These are phyloP conservation scores for Tenodera sinensis DNA, from an alignment of 2,888 invertebrate species.

Conservation along the genomic window DNA sequence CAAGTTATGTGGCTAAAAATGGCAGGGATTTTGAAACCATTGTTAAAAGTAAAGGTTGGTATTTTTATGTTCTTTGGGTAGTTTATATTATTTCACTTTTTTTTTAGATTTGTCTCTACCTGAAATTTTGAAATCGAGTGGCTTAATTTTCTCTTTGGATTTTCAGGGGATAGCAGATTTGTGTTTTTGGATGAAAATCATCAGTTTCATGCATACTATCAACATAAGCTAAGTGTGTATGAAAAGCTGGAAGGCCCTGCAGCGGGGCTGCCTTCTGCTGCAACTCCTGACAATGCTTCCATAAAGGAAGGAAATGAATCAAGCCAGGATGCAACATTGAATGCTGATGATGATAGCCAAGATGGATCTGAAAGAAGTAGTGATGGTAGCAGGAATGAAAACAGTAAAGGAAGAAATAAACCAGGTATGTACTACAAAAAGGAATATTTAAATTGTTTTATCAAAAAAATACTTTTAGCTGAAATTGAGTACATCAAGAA, in stretches of 20 bases:
- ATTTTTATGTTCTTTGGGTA: neutral
- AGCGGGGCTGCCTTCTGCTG: neutral
- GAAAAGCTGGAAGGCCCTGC: constrained; percentile 22
- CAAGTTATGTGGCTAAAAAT: constrained; percentile 92
- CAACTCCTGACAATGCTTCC: neutral
- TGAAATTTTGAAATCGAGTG: neutral
- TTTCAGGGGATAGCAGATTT: constrained; percentile 71
- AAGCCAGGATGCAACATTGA: constrained; percentile 14
- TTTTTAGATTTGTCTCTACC: neutral
- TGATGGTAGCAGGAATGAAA: neutral
- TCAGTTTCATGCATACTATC: constrained; percentile 78
- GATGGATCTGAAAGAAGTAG: constrained; percentile 9
- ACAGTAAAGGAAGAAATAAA: neutral
- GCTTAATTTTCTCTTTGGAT: constrained; percentile 11
- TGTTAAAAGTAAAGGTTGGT: constrained; percentile 64
- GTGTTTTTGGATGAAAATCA: constrained; percentile 77
- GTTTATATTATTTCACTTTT: neutral
- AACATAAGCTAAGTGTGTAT: constrained; percentile 39
- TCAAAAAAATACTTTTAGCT: too few relatives aligned
- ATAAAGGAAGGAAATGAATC: constrained; percentile 14
- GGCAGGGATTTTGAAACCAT: constrained; percentile 91
- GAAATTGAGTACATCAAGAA: too few relatives aligned
- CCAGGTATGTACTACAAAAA: neutral
- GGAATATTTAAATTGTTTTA: neutral
- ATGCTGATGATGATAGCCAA: constrained; percentile 9